A percentile compares a stretch with the other conserved stretches of the same genome.
Evolutionary conservation across 2,113 vertebrate species (phyloP).

Genomic region (Gambusia affinis): DNA sequence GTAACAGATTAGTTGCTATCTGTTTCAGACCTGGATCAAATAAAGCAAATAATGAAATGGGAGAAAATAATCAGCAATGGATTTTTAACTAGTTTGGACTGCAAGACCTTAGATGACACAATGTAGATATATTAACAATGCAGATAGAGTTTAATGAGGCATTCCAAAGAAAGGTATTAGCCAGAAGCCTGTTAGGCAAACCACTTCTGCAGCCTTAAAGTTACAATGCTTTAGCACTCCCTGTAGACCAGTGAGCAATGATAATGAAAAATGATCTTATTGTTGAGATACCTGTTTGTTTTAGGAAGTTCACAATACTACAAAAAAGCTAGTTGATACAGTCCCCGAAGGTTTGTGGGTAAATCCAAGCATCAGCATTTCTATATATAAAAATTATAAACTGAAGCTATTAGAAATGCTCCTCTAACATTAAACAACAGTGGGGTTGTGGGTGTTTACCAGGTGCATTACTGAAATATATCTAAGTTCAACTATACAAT

Average conservation of each 20-base stretch:
- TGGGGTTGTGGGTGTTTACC: too few species aligned
- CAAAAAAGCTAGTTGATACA: too few species aligned
- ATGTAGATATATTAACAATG: conserved; percentile 58
- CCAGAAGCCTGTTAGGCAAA: conserved; percentile 59
- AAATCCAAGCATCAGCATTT: too few species aligned
- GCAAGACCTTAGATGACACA: conserved; percentile 67
- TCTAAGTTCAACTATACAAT: too few species aligned
- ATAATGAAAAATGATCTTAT: conserved; percentile 61
- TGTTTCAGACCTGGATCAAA: conserved; percentile 30
- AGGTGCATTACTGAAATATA: too few species aligned
- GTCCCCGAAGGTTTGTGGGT: too few species aligned
- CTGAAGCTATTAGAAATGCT: too few species aligned
- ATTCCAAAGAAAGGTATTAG: conserved; percentile 73
- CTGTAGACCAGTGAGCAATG: conserved; percentile 54
- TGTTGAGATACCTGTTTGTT: conserved; percentile 39
- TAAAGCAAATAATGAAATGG: conserved; percentile 57
- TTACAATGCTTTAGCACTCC: conserved; percentile 41
- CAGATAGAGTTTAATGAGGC: conserved; percentile 75
- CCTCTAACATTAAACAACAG: too few species aligned
- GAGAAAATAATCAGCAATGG: conserved; percentile 66
- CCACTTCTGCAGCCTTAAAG: conserved; percentile 45
- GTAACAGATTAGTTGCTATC: too few species aligned
- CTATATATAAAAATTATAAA: too few species aligned
- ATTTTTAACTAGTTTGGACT: conserved; percentile 77
- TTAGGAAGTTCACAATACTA: conserved; percentile 22